A percentile compares a stretch with the other conserved stretches of the same genome.
phyloP scores from a whole-genome alignment of 35 echinoderm and acorn worm genomes.

The Eucidaris tribuloides region DNA sequence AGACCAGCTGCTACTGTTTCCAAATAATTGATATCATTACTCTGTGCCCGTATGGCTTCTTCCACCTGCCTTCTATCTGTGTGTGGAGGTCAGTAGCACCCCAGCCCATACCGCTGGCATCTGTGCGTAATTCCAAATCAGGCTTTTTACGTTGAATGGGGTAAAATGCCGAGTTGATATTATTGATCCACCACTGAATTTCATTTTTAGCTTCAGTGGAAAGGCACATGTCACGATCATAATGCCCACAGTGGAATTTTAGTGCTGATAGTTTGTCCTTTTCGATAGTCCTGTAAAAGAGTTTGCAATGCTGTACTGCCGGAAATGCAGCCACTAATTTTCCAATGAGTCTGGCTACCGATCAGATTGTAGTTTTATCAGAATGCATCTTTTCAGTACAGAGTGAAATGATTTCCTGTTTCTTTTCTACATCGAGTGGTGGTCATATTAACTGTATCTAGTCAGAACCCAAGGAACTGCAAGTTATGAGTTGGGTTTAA shows the following conservation, averaged over 20 bases:
- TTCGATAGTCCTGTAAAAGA: slow-evolving; percentile 65
- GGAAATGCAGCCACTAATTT: slow-evolving; percentile 65
- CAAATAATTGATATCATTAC: slow-evolving; percentile 49
- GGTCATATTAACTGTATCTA: too few species aligned
- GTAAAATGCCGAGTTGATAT: neutral
- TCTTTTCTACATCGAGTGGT: too few species aligned
- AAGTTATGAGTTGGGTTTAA: too few species aligned
- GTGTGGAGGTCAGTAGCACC: slow-evolving; percentile 45
- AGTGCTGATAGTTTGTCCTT: slow-evolving; percentile 53
- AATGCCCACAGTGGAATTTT: slow-evolving; percentile 44
- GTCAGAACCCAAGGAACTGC: too few species aligned
- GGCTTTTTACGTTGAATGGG: slow-evolving; percentile 24
- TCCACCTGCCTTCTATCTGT: slow-evolving; percentile 51
- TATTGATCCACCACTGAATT: slow-evolving; percentile 62
- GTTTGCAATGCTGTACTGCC: slow-evolving; percentile 52
- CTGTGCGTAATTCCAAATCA: slow-evolving; percentile 20
- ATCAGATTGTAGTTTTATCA: too few species aligned
- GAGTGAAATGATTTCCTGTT: too few species aligned
- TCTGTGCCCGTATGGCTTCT: slow-evolving; percentile 8
- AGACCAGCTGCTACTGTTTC: slow-evolving; percentile 37
- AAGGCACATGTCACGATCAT: slow-evolving; percentile 29
- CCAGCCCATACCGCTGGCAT: slow-evolving; percentile 57
- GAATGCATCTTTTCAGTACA: too few species aligned
- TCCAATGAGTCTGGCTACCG: slow-evolving; percentile 50
- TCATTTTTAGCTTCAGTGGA: slow-evolving; percentile 39